Conservation (phyloP, 2,797 vertebrate genomes). For the Adrianichthys oophorus region DNA sequence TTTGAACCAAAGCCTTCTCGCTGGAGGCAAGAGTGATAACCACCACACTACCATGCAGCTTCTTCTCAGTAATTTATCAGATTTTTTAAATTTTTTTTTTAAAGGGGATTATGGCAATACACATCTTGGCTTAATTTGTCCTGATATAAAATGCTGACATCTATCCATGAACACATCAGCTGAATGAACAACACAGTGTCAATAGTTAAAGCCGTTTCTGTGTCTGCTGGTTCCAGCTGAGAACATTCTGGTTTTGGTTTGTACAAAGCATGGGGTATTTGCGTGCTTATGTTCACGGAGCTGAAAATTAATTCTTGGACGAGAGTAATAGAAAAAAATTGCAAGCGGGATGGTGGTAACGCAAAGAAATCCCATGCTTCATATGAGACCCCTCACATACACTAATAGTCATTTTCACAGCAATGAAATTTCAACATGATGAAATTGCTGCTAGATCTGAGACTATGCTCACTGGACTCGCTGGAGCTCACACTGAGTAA, state of each 20-base stretch:
- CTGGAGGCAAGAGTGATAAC: too few relatives aligned
- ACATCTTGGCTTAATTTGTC: too few relatives aligned
- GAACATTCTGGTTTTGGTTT: slow-evolving; percentile 16
- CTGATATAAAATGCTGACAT: too few relatives aligned
- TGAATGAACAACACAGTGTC: too few relatives aligned
- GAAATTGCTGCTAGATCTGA: slow-evolving; percentile 13
- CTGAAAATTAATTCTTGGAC: slow-evolving; percentile 22
- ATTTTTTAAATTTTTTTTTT: too few relatives aligned
- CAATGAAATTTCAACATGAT: slow-evolving; percentile 1
- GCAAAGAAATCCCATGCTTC: slow-evolving; percentile 18
- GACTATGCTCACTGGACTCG: neutral
- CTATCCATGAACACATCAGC: too few relatives aligned
- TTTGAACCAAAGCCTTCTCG: too few relatives aligned
- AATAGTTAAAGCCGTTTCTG: neutral
- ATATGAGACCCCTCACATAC: slow-evolving; percentile 3
- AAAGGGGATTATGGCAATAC: too few relatives aligned
- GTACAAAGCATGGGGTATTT: slow-evolving; percentile 13
- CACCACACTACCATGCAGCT: too few relatives aligned
- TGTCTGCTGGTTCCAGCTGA: neutral
- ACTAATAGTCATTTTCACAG: slow-evolving; percentile 20
- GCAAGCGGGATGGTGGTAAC: slow-evolving; percentile 1
- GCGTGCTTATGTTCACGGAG: slow-evolving; percentile 11
- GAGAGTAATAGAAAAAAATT: slow-evolving; percentile 20
- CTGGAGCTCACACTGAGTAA: neutral
- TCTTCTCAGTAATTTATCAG: too few relatives aligned